Conservation (phyloP, 2,113 vertebrate genomes). For the Prinia subflava region DNA sequence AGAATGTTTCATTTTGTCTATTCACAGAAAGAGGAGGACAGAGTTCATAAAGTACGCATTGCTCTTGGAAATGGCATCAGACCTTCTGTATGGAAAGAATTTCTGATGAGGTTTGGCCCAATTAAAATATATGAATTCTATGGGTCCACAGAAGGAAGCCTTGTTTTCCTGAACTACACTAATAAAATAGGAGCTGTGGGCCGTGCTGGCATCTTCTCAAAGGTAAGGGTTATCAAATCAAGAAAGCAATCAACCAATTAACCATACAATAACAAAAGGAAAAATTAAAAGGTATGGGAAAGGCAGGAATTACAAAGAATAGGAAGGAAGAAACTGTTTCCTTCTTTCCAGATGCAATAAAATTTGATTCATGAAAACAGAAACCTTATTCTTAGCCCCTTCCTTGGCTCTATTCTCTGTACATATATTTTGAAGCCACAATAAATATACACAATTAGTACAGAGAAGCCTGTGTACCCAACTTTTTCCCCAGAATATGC, state of each 20-base stretch:
- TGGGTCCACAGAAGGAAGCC: slow-evolving; percentile 75
- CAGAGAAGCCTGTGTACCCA: background rate
- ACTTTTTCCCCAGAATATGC: background rate
- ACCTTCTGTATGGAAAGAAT: slow-evolving; percentile 69
- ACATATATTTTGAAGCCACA: background rate
- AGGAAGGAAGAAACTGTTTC: background rate
- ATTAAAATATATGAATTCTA: slow-evolving; percentile 73
- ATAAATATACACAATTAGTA: background rate
- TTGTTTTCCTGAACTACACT: slow-evolving; percentile 70
- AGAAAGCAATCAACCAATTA: background rate
- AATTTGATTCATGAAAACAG: background rate
- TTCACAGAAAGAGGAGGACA: slow-evolving; percentile 70
- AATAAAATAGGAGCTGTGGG: slow-evolving; percentile 75
- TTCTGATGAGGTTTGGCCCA: slow-evolving; percentile 74
- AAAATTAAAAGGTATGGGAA: background rate
- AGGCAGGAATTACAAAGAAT: background rate
- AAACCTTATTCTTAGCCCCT: background rate
- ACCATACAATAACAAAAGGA: background rate
- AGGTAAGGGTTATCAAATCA: slow-evolving; percentile 34
- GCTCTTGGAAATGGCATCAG: slow-evolving; percentile 74
- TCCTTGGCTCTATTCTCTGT: background rate
- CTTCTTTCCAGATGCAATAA: background rate
- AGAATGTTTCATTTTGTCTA: background rate
- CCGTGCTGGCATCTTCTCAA: slow-evolving; percentile 59
- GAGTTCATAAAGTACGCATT: slow-evolving; percentile 66